These are phyloP conservation scores for Dusona sp. DNA, from an alignment of 2,888 invertebrate genomes.

Conservation along the genomic window DNA sequence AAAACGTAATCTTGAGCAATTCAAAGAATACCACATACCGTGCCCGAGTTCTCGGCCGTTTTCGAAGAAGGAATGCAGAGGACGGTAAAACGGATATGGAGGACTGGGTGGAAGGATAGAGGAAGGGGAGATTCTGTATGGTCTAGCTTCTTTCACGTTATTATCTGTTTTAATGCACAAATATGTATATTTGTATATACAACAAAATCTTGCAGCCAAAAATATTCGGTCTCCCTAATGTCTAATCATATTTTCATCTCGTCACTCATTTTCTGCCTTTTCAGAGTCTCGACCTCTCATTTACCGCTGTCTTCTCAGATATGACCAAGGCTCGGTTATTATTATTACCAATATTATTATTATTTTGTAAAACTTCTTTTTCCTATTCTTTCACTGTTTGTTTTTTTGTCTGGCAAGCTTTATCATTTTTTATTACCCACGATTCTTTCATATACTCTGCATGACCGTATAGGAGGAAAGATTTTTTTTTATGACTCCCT, in stretches of 20 bases:
- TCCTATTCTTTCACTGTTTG: conserved; percentile 18
- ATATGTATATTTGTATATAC: conserved; percentile 7
- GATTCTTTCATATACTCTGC: conserved; percentile 10
- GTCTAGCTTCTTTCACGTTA: conserved; percentile 36
- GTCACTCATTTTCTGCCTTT: conserved; percentile 43
- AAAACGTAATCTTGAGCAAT: conserved; percentile 81
- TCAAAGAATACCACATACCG: conserved; percentile 69
- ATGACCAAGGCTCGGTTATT: conserved; percentile 46
- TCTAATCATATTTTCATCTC: conserved; percentile 60
- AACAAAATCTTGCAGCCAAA: conserved; percentile 9
- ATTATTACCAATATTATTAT: not conserved
- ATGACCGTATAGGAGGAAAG: conserved; percentile 35
- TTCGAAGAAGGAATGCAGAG: conserved; percentile 5
- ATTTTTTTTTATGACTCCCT: conserved; percentile 53
- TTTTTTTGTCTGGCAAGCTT: conserved; percentile 15
- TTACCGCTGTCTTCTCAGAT: conserved; percentile 26
- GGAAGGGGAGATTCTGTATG: not conserved
- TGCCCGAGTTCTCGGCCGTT: conserved; percentile 32
- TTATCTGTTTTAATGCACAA: conserved; percentile 51
- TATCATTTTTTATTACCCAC: conserved; percentile 32
- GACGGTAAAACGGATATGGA: not conserved
- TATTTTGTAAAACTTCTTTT: conserved; percentile 29
- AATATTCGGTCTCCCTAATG: conserved; percentile 31
- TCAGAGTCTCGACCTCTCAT: conserved; percentile 37
- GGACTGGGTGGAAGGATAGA: not conserved